A percentile compares a stretch with the other conserved stretches of the same genome.
Conservation (phyloP, 2,797 vertebrate genomes). For the Lithobates pipiens region DNA sequence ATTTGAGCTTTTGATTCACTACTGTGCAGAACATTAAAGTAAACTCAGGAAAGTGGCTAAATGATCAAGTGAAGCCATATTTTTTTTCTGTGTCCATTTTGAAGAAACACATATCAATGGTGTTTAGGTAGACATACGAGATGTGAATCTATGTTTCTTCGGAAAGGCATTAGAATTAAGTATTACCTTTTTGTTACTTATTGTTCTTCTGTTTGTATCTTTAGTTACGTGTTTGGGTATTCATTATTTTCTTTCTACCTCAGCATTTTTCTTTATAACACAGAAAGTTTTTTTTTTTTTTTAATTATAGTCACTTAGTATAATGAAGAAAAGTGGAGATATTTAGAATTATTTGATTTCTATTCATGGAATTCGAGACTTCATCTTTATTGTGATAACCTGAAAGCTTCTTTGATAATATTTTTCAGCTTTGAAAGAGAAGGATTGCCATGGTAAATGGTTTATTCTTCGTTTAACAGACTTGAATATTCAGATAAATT, state of each 20-base stretch:
- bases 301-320: background rate
- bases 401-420: background rate
- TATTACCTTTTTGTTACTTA: background rate
- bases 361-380: background rate
- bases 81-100: background rate
- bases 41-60: constrained; percentile 9
- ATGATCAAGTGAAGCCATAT: background rate
- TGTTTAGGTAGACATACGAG: constrained; percentile 6
- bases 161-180: background rate
- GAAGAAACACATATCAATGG: constrained; percentile 2
- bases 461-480: too few species aligned
- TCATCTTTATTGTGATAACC: background rate
- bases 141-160: background rate
- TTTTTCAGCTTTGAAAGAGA: background rate
- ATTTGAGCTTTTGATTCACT: constrained; percentile 1
- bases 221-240: background rate
- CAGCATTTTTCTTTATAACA: background rate
- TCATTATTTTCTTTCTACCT: background rate
- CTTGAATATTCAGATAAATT: too few species aligned
- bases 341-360: background rate
- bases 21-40: constrained; percentile 11
- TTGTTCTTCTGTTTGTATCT: background rate
- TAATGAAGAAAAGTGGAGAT: background rate
- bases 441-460: too few species aligned
- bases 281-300: background rate